Evolutionary conservation across 1,140 invertebrate species (phyloP), one percentile per base, ranked within the genome.

Genomic region (Xylocopa sonorina): DNA sequence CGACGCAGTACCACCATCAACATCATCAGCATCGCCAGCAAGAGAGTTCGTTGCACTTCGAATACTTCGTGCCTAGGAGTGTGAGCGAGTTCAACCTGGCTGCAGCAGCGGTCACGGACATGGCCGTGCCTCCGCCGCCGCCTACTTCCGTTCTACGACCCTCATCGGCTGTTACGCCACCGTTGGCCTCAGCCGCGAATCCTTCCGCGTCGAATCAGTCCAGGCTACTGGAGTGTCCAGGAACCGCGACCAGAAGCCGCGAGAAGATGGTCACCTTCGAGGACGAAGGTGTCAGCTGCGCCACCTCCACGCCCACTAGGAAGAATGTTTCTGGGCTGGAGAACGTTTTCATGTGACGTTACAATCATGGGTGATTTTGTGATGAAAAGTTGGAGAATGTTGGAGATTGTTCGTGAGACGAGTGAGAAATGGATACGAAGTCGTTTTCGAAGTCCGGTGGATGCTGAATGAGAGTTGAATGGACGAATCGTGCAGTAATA

Each of bases 261-360:
- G 96, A 96, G 88, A 97, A 97, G 91, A 96, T 96, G 95, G 96
- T 97, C 21, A 97, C 96, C 1, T 97, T 97, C 84, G 96, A 97
- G 85, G 96, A 97, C 85, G 96, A 97, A 82, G 93, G 93, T 55
- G 88, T 92, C 21, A 87, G 88, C 71, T 85, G 87, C 51, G 71
- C 88, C 32, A 85, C 85, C 62, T 91, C 92, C 24, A 92, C 92
- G 21, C 91, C 92, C n/a, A 90, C 91, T 5, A 92, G 92, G 62
- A 91, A 93, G 77, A 90, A 89, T 51, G 50, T 89, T 1, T 72
- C 89, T 10, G 87, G 84, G 10, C 69, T 93, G 29, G 94, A 94
- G 34, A 95, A 95, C 81, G 94, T 95, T 67, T 95, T 95, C 83
- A 95, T 95, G 95, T 95, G 94, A 95, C 94, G 57, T 48, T 76